phyloP scores from a whole-genome alignment of 1,140 invertebrate species.

The Diploscapter pachys region DNA sequence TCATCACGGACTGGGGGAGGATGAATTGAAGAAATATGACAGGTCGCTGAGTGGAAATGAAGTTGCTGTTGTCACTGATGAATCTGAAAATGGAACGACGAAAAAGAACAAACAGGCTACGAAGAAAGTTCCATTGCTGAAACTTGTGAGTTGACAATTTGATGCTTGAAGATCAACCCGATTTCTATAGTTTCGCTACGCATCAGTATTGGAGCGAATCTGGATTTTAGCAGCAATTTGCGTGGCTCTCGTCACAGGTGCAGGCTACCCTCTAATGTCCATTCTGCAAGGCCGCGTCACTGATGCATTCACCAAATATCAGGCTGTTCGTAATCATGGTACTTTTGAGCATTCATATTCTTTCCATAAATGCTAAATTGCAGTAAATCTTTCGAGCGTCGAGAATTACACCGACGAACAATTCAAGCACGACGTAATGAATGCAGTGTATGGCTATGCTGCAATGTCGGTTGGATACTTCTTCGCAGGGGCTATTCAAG shows the following conservation, averaged over 20 bases:
- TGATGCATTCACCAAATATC: constrained; percentile 56
- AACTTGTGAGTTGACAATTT: too few species aligned
- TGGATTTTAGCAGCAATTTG: constrained; percentile 29
- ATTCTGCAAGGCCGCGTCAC: constrained; percentile 35
- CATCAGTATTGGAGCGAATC: constrained; percentile 31
- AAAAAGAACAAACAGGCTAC: too few species aligned
- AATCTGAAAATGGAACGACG: too few species aligned
- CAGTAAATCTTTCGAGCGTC: neutral
- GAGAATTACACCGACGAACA: constrained; percentile 13
- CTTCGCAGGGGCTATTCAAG: constrained; percentile 5
- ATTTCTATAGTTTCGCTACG: constrained; percentile 37
- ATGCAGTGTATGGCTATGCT: constrained; percentile 23
- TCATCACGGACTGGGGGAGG: too few species aligned
- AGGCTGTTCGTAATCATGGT: constrained; percentile 7
- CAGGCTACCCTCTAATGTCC: constrained; percentile 37
- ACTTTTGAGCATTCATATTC: neutral
- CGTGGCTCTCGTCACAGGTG: constrained; percentile 31
- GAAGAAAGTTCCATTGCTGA: too few species aligned
- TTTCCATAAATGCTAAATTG: neutral
- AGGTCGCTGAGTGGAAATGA: too few species aligned
- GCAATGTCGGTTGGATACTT: constrained; percentile 26
- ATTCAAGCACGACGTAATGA: constrained; percentile 30
- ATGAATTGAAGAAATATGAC: too few species aligned
- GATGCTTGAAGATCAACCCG: too few species aligned
- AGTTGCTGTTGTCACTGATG: too few species aligned